phyloP scores from a whole-genome alignment of 2,888 invertebrate genomes.

The Buathra laborator region DNA sequence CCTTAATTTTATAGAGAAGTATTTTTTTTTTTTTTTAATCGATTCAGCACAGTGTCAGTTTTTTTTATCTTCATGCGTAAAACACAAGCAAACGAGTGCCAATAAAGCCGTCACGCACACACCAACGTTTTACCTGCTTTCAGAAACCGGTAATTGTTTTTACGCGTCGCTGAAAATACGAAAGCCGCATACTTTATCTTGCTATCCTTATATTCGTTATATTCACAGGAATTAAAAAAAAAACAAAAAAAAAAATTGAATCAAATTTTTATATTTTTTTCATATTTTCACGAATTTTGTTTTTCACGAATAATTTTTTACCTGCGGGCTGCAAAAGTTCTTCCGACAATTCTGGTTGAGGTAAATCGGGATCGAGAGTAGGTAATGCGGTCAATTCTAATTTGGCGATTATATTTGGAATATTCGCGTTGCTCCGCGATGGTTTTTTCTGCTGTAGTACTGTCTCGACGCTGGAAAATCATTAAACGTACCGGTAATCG shows the following conservation, averaged over 20 bases:
- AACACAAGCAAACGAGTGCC: slow-evolving; percentile 34
- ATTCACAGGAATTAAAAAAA: not conserved
- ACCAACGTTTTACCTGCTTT: slow-evolving; percentile 75
- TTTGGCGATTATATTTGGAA: slow-evolving; percentile 82
- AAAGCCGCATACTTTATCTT: slow-evolving; percentile 47
- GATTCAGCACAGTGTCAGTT: not conserved
- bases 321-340: slow-evolving; percentile 77
- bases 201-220: not conserved
- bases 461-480: slow-evolving; percentile 83
- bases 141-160: slow-evolving; percentile 73
- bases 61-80: not conserved
- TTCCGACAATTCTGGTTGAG: slow-evolving; percentile 78
- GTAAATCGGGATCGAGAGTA: slow-evolving; percentile 82
- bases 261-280: not conserved
- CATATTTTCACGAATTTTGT: not conserved
- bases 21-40: too few species aligned
- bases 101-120: slow-evolving; percentile 13
- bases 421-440: slow-evolving; percentile 78
- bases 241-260: not conserved
- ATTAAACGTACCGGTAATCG: not conserved
- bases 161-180: slow-evolving; percentile 78
- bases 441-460: slow-evolving; percentile 84
- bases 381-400: slow-evolving; percentile 85
- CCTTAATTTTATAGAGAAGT: not conserved
- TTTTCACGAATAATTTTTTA: slow-evolving; percentile 55